Percentiles rank a stretch among this genome's conserved stretches.
These are phyloP conservation scores for Drosophila engyochracea DNA, from an alignment of 2,888 invertebrate genomes.

Conservation along the genomic window DNA sequence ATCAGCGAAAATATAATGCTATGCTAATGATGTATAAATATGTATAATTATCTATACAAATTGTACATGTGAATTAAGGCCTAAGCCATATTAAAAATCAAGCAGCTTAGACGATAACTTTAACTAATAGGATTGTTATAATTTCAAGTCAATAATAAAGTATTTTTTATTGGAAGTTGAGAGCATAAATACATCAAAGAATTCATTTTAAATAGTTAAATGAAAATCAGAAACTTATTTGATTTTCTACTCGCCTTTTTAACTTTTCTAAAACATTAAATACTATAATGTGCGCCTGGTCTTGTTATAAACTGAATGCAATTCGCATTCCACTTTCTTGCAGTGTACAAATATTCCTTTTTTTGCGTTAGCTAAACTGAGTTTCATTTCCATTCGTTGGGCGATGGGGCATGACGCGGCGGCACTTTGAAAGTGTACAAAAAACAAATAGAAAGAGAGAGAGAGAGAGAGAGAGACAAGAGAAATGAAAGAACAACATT, in stretches of 20 bases:
- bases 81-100: neutral
- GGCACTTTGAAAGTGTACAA: constrained; percentile 27
- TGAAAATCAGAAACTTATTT: neutral
- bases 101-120: neutral
- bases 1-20: neutral
- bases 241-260: neutral
- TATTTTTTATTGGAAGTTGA: neutral
- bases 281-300: neutral
- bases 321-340: neutral
- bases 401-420: neutral
- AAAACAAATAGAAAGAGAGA: constrained; percentile 5
- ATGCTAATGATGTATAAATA: neutral
- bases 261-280: neutral
- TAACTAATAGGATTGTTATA: neutral
- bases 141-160: neutral
- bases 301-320: neutral
- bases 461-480: constrained; percentile 19
- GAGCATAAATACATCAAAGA: neutral
- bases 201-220: neutral
- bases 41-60: neutral
- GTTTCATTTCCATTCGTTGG: constrained; percentile 4
- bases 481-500: constrained; percentile 21
- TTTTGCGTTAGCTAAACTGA: constrained; percentile 37
- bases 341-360: constrained; percentile 38
- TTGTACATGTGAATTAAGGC: neutral